A percentile compares a stretch with the other conserved stretches of the same genome.
Conservation (phyloP, 1,140 invertebrate species). For the Solenopsis fugax region DNA sequence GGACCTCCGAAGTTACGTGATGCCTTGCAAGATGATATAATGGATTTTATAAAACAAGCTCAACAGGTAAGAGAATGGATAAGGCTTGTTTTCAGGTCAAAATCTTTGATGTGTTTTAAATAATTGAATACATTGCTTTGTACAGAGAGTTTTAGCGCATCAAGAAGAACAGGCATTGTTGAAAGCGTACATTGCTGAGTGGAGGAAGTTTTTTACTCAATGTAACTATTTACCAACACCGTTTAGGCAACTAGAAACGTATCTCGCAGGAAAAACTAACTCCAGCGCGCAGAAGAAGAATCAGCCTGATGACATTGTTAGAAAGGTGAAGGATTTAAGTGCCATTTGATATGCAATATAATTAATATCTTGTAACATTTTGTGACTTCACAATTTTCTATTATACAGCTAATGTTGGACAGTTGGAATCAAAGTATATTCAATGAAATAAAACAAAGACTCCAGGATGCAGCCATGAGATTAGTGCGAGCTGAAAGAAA, state of each 20-base stretch:
- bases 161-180: slow-evolving; percentile 97
- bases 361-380: slow-evolving; percentile 24
- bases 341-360: not conserved
- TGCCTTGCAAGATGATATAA: slow-evolving; percentile 96
- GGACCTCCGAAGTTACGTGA: slow-evolving; percentile 95
- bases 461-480: slow-evolving; percentile 99
- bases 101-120: not conserved
- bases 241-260: slow-evolving; percentile 96
- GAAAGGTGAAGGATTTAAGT: slow-evolving; percentile 88
- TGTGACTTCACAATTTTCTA: slow-evolving; percentile 13
- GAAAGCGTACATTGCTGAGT: slow-evolving; percentile 98
- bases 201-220: slow-evolving; percentile 99
- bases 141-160: slow-evolving; percentile 93
- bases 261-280: slow-evolving; percentile 89
- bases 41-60: slow-evolving; percentile 97
- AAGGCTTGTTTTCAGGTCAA: not conserved
- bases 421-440: slow-evolving; percentile 99
- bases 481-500: slow-evolving; percentile 98
- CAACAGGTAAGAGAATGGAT: slow-evolving; percentile 89
- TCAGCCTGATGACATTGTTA: slow-evolving; percentile 94
- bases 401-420: slow-evolving; percentile 96
- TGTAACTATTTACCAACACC: slow-evolving; percentile 98
- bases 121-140: slow-evolving; percentile 17
- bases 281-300: slow-evolving; percentile 90
- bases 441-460: slow-evolving; percentile 96